Evolutionary conservation across 2,113 vertebrate species (phyloP).

Genomic region (Romanogobio albipinnatus): DNA sequence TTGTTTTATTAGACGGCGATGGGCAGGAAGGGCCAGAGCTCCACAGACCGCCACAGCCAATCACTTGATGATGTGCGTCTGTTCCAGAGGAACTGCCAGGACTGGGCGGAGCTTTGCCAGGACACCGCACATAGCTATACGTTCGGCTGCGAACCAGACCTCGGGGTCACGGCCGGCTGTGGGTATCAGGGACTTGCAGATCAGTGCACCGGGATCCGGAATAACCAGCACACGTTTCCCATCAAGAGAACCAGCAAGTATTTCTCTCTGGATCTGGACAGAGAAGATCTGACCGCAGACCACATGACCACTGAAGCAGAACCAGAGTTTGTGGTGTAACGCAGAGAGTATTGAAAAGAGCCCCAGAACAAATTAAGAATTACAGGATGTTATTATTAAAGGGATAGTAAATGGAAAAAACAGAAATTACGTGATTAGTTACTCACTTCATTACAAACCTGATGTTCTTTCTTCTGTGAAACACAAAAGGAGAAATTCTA

Average conservation of each 20-base stretch:
- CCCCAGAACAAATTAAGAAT: constrained; percentile 17
- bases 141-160: constrained; percentile 90
- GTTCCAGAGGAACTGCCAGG: constrained; percentile 93
- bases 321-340: constrained; percentile 95
- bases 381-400: constrained; percentile 27
- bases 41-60: constrained; percentile 93
- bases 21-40: constrained; percentile 89
- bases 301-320: constrained; percentile 89
- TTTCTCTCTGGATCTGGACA: constrained; percentile 86
- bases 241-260: constrained; percentile 98
- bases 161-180: constrained; percentile 79
- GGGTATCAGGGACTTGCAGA: constrained; percentile 87
- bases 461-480: neutral
- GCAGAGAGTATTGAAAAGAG: constrained; percentile 22
- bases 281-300: constrained; percentile 25
- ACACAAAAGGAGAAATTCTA: neutral
- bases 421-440: neutral
- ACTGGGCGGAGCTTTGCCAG: constrained; percentile 90
- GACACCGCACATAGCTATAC: constrained; percentile 98
- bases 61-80: constrained; percentile 95
- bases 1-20: constrained; percentile 70
- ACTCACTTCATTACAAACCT: neutral
- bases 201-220: constrained; percentile 85
- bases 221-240: constrained; percentile 81
- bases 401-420: neutral